Conservation (phyloP, 2,888 invertebrate species). For the Lampropteryx suffumata region DNA sequence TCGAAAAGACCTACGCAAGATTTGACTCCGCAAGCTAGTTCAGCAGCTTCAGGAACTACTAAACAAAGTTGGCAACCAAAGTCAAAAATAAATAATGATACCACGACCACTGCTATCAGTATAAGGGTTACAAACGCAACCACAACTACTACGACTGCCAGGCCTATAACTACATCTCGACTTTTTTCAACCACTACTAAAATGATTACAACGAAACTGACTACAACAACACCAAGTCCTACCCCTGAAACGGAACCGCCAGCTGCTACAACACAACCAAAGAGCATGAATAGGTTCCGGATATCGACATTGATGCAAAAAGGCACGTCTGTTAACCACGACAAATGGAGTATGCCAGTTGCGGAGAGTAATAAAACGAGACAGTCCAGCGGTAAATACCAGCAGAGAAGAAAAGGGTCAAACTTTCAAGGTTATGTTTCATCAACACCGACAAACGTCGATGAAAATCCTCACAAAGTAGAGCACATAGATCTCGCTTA, state of each 20-base stretch:
- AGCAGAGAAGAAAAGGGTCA: slow-evolving; percentile 65
- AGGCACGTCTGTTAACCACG: slow-evolving; percentile 76
- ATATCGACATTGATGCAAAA: slow-evolving; percentile 69
- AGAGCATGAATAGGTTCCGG: slow-evolving; percentile 66
- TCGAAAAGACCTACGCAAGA: slow-evolving; percentile 56
- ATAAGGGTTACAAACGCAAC: slow-evolving; percentile 6
- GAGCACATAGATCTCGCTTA: slow-evolving; percentile 47
- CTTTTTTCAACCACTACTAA: slow-evolving; percentile 39
- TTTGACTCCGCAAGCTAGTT: slow-evolving; percentile 64
- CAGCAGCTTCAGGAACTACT: slow-evolving; percentile 51
- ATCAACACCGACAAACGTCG: slow-evolving; percentile 47
- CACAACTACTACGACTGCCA: slow-evolving; percentile 15
- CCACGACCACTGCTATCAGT: slow-evolving; percentile 37
- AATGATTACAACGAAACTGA: slow-evolving; percentile 33
- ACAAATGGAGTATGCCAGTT: slow-evolving; percentile 58
- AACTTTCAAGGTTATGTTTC: slow-evolving; percentile 70
- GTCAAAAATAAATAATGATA: slow-evolving; percentile 36
- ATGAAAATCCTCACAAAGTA: slow-evolving; percentile 45
- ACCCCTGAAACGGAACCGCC: slow-evolving; percentile 33
- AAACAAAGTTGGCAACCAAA: slow-evolving; percentile 38
- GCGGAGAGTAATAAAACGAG: slow-evolving; percentile 27
- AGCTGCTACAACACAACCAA: slow-evolving; percentile 44
- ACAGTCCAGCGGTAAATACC: slow-evolving; percentile 33
- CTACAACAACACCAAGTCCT: slow-evolving; percentile 33
- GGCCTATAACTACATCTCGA: slow-evolving; percentile 12